Evolutionary conservation across 2,113 vertebrate species (phyloP).

Genomic region (Elachura formosa): DNA sequence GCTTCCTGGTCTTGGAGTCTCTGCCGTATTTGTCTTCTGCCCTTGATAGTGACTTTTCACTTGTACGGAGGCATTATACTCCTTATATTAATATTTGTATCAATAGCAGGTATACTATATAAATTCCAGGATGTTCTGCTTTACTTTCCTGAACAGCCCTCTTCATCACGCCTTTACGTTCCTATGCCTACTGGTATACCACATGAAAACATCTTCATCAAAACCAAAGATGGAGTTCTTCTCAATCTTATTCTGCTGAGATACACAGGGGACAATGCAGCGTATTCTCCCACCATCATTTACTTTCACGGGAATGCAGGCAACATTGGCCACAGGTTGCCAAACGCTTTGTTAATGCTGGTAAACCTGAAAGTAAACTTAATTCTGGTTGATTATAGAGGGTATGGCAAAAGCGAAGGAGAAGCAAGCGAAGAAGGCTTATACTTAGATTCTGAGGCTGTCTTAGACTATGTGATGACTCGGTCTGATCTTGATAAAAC

Average conservation of each 20-base stretch:
- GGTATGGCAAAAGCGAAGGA: conserved; percentile 96
- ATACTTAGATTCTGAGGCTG: conserved; percentile 91
- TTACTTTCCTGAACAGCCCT: conserved; percentile 96
- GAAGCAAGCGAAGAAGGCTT: conserved; percentile 93
- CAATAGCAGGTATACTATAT: conserved; percentile 92
- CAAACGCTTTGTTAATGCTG: conserved; percentile 95
- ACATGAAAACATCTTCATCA: conserved; percentile 92
- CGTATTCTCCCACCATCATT: conserved; percentile 87
- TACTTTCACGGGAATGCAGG: conserved; percentile 98
- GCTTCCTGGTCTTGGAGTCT: conserved; percentile 94
- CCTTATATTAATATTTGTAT: conserved; percentile 87
- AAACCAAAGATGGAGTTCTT: conserved; percentile 93
- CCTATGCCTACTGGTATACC: conserved; percentile 96
- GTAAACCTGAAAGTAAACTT: conserved; percentile 97
- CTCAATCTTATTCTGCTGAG: conserved; percentile 93
- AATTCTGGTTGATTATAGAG: conserved; percentile 93
- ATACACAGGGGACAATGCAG: conserved; percentile 87
- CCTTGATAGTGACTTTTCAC: conserved; percentile 96
- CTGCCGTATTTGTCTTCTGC: conserved; percentile 93
- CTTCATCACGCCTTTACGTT: conserved; percentile 95
- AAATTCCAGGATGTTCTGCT: conserved; percentile 97
- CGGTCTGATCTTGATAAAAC: conserved; percentile 97
- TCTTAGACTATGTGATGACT: conserved; percentile 94
- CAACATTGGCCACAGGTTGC: conserved; percentile 94
- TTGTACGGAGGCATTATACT: conserved; percentile 89